Evolutionary conservation across 30 jellyfish, hydroid and myxozoan genomes (phyloP), one percentile per base, ranked within the genome.

Genomic region (Catostylus mosaicus): DNA sequence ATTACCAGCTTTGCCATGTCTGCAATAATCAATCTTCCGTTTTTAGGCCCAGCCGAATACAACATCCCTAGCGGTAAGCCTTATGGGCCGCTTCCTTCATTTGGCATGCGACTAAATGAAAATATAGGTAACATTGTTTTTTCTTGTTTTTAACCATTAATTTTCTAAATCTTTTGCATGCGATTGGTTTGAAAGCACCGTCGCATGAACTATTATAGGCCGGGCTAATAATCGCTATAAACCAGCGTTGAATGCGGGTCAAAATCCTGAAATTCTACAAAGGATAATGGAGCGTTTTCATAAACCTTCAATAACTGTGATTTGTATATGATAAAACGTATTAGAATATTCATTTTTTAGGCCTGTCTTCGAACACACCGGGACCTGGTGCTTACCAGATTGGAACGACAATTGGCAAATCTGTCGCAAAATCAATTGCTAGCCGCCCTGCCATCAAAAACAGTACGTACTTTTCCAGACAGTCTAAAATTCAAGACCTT

Each of bases 311-410:
- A n/a, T n/a, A n/a, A n/a, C n/a, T n/a, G n/a, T n/a, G n/a, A n/a
- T n/a, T n/a, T n/a, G n/a, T n/a, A n/a, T n/a, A n/a, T n/a, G n/a
- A n/a, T n/a, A n/a, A n/a, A n/a, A n/a, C n/a, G n/a, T n/a, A n/a
- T n/a, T n/a, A n/a, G n/a, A n/a, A n/a, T n/a, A n/a, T n/a, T n/a
- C n/a, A n/a, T n/a, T n/a, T n/a, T n/a, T n/a, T n/a, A n/a, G n/a
- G n/a, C n/a, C n/a, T n/a, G n/a, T n/a, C 81, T 12, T 59, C 75
- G n/a, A 30, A 69, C 33, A 82, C 90, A 23, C 97, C 97, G 14
- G 97, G 97, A 1, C 97, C 97, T 20, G 97, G 94, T 24, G 83
- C 97, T 1, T 89, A 89, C 48, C 67, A 89, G 48, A 80, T 89
- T 56, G 95, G 90, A 11, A 72, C 95, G 26, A 89, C 97, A 3